These are phyloP conservation scores for Kryphioiulus occultus DNA, from an alignment of 2,888 invertebrate genomes.

Conservation along the genomic window DNA sequence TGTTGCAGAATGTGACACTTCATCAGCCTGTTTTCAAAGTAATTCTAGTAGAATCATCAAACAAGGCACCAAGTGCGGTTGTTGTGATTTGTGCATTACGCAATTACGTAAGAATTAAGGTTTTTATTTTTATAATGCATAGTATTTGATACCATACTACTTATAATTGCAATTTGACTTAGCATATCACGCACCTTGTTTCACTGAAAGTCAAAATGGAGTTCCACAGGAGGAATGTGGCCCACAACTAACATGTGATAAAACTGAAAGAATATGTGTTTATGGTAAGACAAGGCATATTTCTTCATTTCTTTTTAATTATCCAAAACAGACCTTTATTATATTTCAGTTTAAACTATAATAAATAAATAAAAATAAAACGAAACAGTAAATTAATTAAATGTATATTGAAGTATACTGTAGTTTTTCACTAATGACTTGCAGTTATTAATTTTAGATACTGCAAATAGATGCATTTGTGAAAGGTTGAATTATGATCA, in stretches of 20 bases:
- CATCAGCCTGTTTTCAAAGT: constrained; percentile 4
- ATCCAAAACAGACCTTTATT: too few relatives aligned
- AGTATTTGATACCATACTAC: not conserved
- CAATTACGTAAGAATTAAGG: constrained; percentile 24
- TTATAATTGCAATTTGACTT: not conserved
- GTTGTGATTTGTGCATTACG: constrained; percentile 49
- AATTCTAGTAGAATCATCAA: constrained; percentile 30
- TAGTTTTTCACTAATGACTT: not conserved
- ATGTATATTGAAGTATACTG: too few relatives aligned
- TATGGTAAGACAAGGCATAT: not conserved
- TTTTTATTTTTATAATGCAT: not conserved
- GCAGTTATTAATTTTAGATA: not conserved
- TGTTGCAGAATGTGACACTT: not conserved
- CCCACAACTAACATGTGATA: not conserved
- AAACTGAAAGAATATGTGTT: constrained; percentile 10
- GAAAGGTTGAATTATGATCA: constrained; percentile 39
- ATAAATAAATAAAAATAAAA: too few relatives aligned
- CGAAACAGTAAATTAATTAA: too few relatives aligned
- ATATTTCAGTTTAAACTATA: too few relatives aligned
- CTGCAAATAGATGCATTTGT: constrained; percentile 9
- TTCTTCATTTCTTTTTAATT: not conserved
- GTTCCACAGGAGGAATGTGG: constrained; percentile 39
- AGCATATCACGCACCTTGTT: constrained; percentile 1
- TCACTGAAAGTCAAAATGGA: constrained; percentile 17
- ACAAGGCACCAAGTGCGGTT: constrained; percentile 43